These are phyloP conservation scores for Drosophila yooni DNA, from an alignment of 2,888 invertebrate genomes.

Conservation along the genomic window DNA sequence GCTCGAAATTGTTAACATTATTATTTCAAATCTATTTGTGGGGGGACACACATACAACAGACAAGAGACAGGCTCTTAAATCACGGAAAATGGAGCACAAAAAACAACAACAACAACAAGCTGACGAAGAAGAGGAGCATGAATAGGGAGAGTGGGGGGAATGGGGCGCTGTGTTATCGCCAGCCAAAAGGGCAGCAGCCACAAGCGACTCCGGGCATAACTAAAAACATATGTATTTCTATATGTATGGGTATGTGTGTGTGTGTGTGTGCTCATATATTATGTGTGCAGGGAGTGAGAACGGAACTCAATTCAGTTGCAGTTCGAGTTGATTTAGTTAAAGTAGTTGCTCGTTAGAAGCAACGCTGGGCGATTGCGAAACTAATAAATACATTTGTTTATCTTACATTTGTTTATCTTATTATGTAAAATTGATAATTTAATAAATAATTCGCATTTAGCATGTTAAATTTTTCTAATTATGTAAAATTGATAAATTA, in stretches of 20 bases:
- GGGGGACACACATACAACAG: not conserved
- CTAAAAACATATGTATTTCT: slow-evolving; percentile 35
- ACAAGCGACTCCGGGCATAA: slow-evolving; percentile 22
- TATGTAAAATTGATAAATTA: not conserved
- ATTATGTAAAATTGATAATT: not conserved
- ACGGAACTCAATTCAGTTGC: slow-evolving; percentile 36
- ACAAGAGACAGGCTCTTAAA: slow-evolving; percentile 43
- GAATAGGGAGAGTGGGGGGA: not conserved
- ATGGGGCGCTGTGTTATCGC: slow-evolving; percentile 46
- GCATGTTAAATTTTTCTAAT: not conserved
- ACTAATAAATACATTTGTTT: not conserved
- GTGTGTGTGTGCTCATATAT: slow-evolving; percentile 15
- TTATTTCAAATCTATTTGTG: slow-evolving; percentile 19
- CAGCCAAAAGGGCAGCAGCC: slow-evolving; percentile 55
- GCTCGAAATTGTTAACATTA: slow-evolving; percentile 25
- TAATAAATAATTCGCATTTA: not conserved
- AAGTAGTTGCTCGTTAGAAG: not conserved
- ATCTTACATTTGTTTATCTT: not conserved
- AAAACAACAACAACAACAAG: slow-evolving; percentile 15
- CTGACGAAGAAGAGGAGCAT: not conserved
- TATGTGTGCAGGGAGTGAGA: slow-evolving; percentile 17
- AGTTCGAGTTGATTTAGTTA: slow-evolving; percentile 37
- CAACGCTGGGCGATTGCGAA: not conserved
- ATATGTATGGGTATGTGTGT: not conserved
- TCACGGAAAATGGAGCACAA: slow-evolving; percentile 42